Evolutionary conservation across 1,140 invertebrate species (phyloP), one percentile per base, ranked within the genome.

Genomic region (Lepidurus packardi): DNA sequence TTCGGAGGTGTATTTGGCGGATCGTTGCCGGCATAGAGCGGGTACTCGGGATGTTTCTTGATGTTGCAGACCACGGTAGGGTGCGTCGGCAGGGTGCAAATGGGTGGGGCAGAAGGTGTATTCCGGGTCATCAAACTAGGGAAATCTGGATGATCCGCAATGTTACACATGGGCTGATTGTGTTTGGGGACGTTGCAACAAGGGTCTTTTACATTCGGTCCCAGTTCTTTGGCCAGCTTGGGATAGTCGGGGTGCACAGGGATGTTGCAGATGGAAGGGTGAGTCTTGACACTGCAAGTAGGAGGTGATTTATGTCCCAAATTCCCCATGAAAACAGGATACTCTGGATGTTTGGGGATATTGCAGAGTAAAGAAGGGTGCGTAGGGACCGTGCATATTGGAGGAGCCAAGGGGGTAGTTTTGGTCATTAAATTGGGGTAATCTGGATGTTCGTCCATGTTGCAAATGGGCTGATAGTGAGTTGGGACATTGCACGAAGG

Each of bases 281-380:
- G 74, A 16, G 41, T 24, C 41, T 42, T 42, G 74, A 75, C 42
- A 25, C 8, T 75, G 43, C 74, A 75, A 8, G 43, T 75, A 16
- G 41, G 74, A 11, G 41, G 41, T 9, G 74, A 11, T 8, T 24
- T 44, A 25, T 34, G 74, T 6, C 74, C 74, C 3, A 44, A n/a
- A n/a, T 75, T 34, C n/a, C 41, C 75, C 43, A 25, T 45, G 73
- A 80, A 80, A 13, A 74, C 76, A 4, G 79, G 79, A 34, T 43
- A 80, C 11, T 76, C 75, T 11, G 79, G 79, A 47, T 80, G 79
- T 8, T 73, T 73, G 42, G 79, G 79, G 43, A 80, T 78, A n/a
- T 80, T 80, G 73, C 79, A 80, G 43, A 78, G 77, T 13, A 78
- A 42, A 7, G 45, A 73, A 21, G 77, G 77, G 25, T 78, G 77